phyloP scores from a whole-genome alignment of 1,140 invertebrate genomes.

The Tetragonula clypearis region DNA sequence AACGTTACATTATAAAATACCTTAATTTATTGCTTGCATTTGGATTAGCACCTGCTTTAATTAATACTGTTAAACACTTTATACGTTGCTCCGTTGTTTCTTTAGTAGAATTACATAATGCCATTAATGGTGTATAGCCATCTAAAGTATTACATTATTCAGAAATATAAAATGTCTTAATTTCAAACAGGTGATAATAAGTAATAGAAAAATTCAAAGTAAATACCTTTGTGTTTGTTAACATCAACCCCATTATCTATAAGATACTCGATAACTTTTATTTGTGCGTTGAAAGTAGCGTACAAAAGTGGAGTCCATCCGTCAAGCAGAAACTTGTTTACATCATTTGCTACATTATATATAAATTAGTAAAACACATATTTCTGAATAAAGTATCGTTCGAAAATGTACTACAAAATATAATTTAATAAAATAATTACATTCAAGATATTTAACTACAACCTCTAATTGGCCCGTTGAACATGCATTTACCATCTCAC shows the following conservation, averaged over 20 bases:
- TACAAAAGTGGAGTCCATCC: slow-evolving; percentile 77
- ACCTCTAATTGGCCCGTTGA: slow-evolving; percentile 56
- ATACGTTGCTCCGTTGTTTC: slow-evolving; percentile 57
- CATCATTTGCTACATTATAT: slow-evolving; percentile 50
- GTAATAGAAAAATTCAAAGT: slow-evolving; percentile 34
- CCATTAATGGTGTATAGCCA: slow-evolving; percentile 83
- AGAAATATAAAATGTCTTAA: slow-evolving; percentile 47
- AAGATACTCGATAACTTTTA: slow-evolving; percentile 70
- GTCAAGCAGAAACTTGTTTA: slow-evolving; percentile 69
- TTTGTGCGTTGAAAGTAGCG: slow-evolving; percentile 68
- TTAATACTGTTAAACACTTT: slow-evolving; percentile 69
- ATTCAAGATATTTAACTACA: slow-evolving; percentile 66
- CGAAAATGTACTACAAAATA: neutral
- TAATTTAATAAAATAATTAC: slow-evolving; percentile 57
- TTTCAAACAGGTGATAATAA: neutral
- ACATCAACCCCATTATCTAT: slow-evolving; percentile 74
- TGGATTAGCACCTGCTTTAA: slow-evolving; percentile 70
- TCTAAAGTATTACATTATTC: slow-evolving; percentile 72
- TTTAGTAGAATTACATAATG: slow-evolving; percentile 67
- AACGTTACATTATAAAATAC: slow-evolving; percentile 47
- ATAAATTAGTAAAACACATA: neutral
- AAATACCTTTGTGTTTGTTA: slow-evolving; percentile 75
- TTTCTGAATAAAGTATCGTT: neutral
- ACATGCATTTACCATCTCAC: slow-evolving; percentile 66
- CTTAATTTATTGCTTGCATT: slow-evolving; percentile 69